phyloP scores from a whole-genome alignment of 2,888 invertebrate species.

The Sycophila texana region DNA sequence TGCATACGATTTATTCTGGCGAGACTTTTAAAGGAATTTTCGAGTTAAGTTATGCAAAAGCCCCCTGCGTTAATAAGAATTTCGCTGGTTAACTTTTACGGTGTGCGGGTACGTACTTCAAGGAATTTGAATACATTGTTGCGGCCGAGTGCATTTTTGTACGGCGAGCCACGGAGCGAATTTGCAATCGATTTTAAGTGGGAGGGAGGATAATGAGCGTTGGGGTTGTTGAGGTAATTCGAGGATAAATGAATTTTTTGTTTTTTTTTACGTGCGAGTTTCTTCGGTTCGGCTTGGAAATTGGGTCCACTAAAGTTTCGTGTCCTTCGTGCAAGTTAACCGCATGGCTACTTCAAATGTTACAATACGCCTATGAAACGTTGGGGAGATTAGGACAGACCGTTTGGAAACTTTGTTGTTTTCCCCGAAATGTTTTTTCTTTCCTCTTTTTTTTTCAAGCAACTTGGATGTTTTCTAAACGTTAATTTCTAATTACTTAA shows the following conservation, averaged over 20 bases:
- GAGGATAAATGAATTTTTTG: too few relatives aligned
- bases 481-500: too few relatives aligned
- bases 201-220: too few relatives aligned
- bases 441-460: constrained; percentile 20
- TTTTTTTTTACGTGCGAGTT: too few relatives aligned
- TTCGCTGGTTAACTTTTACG: background rate
- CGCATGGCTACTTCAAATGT: constrained; percentile 16
- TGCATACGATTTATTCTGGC: too few relatives aligned
- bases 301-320: background rate
- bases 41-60: background rate
- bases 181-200: too few relatives aligned
- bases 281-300: too few relatives aligned
- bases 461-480: too few relatives aligned
- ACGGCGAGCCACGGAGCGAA: too few relatives aligned
- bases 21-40: background rate
- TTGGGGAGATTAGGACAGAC: constrained; percentile 33
- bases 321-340: constrained; percentile 36
- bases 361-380: constrained; percentile 4
- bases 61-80: background rate
- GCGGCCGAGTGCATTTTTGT: too few relatives aligned
- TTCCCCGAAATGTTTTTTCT: background rate
- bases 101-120: background rate
- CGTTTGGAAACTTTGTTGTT: constrained; percentile 34
- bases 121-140: too few relatives aligned
- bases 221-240: too few relatives aligned